Evolutionary conservation across 2,888 invertebrate species (phyloP), one percentile per base, ranked within the genome.

Genomic region (Drosophila formosana): DNA sequence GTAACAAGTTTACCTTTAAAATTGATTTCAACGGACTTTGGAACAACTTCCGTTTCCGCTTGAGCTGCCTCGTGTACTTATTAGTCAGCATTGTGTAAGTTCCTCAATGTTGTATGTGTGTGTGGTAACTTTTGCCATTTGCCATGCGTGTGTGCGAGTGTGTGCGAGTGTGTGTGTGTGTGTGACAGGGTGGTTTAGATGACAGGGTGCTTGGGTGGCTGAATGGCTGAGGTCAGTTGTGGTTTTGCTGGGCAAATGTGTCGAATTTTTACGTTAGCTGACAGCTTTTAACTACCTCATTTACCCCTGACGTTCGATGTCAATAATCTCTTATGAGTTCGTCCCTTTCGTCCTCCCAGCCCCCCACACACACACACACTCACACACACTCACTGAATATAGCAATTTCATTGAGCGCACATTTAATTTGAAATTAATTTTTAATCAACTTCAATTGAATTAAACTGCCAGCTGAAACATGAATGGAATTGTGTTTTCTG

Each of bases 41-140:
- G 66, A 87, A 82, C 83, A 83, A 83, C 82, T 87, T 83, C 87
- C 87, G 87, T 78, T 87, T 87, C 87, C 87, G 84, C 71, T 73
- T 63, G 53, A 72, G 69, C 51, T 70, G 68, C 64, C 57, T 60
- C 70, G 78, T 70, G 69, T 82, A 70, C 73, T 75, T 73, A 76
- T 76, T 76, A 77, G 76, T 77, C 60, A 56, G 63, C 66, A 76
- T 76, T 76, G 76, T 76, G 34, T 61, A 61, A 66, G 47, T 66
- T 76, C 18, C 49, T 9, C 34, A 26, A 55, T 26, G 37, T 28
- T 28, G 8, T 9, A 4, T 32, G 43, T 23, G 18, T 30, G 45
- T 55, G 30, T 53, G 49, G 43, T 47, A 80, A 72, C 80, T 82
- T 84, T 73, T 80, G 72, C 64, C 69, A 75, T 79, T 79, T 79